Base-by-base conservation (phyloP, 35 echinoderm and acorn worm genomes). In the Acanthaster planci region DNA sequence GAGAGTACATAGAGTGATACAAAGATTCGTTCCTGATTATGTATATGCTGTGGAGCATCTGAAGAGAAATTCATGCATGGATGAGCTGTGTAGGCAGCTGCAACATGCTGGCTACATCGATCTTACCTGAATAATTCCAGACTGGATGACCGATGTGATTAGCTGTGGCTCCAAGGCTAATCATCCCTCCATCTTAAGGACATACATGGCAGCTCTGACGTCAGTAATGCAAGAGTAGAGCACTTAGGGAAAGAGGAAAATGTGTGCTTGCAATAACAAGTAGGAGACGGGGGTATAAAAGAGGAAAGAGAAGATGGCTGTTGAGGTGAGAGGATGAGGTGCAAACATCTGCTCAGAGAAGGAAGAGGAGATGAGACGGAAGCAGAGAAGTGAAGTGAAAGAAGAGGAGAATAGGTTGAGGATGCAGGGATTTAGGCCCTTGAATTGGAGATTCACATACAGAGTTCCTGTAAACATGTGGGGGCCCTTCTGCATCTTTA, bases 81-180 rank as follows among this genome's bases (percentile, higher is more conserved):
- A 12, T 12, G 4, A 47, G 12, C 12, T 12, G n/a, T 47, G 4
- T 12, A 26, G 23, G 64, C 64, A 72, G 64, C 64, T 72, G 64
- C 26, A 72, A 47, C 42, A 47, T 47, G 42, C 42, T 9, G 23
- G 34, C 26, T 72, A n/a, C 23, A 14, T 15, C 14, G 21, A 72
- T 72, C 64, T 72, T 72, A 12, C 64, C 7, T 72, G 64, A 72
- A 72, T 72, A 72, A 21, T 30, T 30, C 64, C 64, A 14, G 18
- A 36, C 26, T 29, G 0, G 34, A 12, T 26, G 29, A 26, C 22
- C 64, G 30, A 35, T 34, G 26, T 72, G 64, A 72, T 72, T 72
- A 72, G 23, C 21, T 72, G 64, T 26, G 14, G 14, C 26, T 31
- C 64, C 64, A 72, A 72, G 64, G 64, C 26, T 72, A 72, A 36